Conservation (phyloP, 35 echinoderm and acorn worm species). For the Heliocidaris erythrogramma region DNA sequence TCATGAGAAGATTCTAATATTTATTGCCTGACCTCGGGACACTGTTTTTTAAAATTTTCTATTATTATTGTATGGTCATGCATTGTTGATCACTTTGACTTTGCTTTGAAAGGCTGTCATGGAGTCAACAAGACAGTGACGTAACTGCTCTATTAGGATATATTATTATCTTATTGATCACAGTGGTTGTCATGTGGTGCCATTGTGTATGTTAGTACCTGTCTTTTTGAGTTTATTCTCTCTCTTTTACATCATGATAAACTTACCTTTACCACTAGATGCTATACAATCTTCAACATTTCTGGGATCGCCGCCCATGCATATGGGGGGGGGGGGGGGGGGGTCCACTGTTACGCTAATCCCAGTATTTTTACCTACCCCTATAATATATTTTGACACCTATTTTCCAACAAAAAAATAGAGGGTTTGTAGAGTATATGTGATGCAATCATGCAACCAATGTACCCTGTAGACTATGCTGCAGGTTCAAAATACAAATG, state of each 20-base stretch:
- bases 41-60: neutral
- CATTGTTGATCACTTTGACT: neutral
- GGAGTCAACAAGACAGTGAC: neutral
- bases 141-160: neutral
- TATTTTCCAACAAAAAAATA: neutral
- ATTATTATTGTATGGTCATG: neutral
- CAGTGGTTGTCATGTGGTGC: neutral
- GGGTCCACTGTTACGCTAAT: neutral
- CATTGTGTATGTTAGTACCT: neutral
- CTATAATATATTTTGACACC: neutral
- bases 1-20: neutral
- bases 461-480: neutral
- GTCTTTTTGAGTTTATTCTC: neutral
- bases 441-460: too few species aligned
- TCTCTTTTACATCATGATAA: neutral
- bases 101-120: neutral
- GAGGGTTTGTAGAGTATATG: neutral
- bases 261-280: neutral
- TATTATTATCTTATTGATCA: neutral
- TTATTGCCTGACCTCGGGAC: neutral
- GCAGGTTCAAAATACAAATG: neutral
- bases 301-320: too few species aligned
- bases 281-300: too few species aligned
- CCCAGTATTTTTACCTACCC: neutral
- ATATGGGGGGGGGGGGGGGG: too few species aligned